Base-by-base conservation (phyloP, 2,797 vertebrate species). In the Hydrocynus forskahlii region DNA sequence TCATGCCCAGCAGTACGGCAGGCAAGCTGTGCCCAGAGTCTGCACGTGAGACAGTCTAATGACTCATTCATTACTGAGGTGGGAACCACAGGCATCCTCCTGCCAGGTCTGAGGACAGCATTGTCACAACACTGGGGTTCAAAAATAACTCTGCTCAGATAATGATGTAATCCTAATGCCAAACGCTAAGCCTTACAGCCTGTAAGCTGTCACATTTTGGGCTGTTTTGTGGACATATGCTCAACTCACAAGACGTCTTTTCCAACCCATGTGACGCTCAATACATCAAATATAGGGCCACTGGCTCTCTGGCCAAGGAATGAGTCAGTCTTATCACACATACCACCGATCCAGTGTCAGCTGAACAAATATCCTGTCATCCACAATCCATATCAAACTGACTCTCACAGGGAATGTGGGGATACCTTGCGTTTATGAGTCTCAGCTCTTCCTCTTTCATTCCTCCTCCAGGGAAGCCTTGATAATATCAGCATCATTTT, bases 401-500 rank as follows among this genome's bases (percentile, higher is more conserved):
- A 48, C 9, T 43, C 50, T 14, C 7, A 35, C 7, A 16, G 25
- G 70, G 35, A 16, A n/a, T 4, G 0, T 13, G 8, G 16, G 17
- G 29, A 29, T 52, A 13, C 23, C 7, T n/a, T 4, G 2, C 48
- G 13, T 21, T 29, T 60, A 13, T 68, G 35, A 25, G 9, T 25
- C 29, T 64, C 23, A 64, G n/a, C 7, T 7, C 9, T 67, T 67
- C 64, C 69, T 76, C 62, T 54, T 63, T 21, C 85, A 57, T 85
- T 81, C 84, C 78, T 64, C 86, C 79, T 81, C 75, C 91, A 96
- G 95, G 96, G 95, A 78, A 96, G 96, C 85, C 88, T 95, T 81
- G 96, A 96, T 89, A 96, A 96, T 90, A 96, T 96, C 93, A 96
- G 95, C 84, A 94, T 95, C 90, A 91, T 95, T 75, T 66, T 96